Percentiles rank a stretch among this genome's conserved stretches.
These are phyloP conservation scores for Pyrrhosoma nymphula DNA, from an alignment of 2,888 invertebrate genomes.

Conservation along the genomic window DNA sequence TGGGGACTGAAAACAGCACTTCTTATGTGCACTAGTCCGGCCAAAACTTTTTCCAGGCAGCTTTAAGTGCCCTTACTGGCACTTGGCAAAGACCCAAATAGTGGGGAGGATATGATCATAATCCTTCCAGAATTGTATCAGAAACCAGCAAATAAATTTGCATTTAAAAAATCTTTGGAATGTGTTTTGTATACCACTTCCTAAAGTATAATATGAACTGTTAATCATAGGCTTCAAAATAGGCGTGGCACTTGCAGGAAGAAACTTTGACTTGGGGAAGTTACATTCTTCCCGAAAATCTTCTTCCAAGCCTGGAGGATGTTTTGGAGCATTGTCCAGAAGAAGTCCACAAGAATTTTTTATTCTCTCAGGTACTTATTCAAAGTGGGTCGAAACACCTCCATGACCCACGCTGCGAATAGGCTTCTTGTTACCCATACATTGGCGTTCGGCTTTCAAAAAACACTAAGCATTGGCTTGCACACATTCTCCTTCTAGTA, in stretches of 20 bases:
- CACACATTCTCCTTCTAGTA: neutral
- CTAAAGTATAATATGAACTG: constrained; percentile 74
- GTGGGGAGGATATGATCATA: constrained; percentile 74
- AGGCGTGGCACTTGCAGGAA: constrained; percentile 62
- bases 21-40: neutral
- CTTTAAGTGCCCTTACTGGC: neutral
- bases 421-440: neutral
- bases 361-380: neutral
- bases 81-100: constrained; percentile 73
- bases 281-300: neutral
- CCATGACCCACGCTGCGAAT: neutral
- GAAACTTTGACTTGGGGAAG: neutral
- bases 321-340: constrained; percentile 16
- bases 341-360: neutral
- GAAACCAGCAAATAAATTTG: constrained; percentile 71
- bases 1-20: neutral
- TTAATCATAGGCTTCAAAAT: constrained; percentile 73
- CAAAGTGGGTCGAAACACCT: constrained; percentile 1
- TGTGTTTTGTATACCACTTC: constrained; percentile 74
- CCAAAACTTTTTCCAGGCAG: constrained; percentile 19
- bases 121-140: constrained; percentile 75
- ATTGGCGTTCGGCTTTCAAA: neutral
- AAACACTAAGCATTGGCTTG: neutral
- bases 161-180: constrained; percentile 73
- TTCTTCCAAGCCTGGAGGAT: neutral